Evolutionary conservation across 2,888 invertebrate genomes (phyloP), one percentile per base, ranked within the genome.

Genomic region (Dusona sp.): DNA sequence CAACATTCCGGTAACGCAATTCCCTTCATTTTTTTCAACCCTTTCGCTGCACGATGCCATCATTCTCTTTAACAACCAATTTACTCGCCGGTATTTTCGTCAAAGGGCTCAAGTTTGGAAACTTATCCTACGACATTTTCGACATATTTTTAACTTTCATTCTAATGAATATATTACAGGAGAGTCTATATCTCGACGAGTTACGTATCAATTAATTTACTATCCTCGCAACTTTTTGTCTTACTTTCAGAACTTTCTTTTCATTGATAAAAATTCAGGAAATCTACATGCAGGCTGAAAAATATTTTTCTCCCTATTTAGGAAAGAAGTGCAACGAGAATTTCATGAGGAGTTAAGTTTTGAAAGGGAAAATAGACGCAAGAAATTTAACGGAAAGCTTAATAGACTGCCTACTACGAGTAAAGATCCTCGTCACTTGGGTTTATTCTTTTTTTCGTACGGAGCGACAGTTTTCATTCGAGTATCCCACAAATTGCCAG

Each of bases 331-430:
- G 36, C 29, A 22, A 81, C 61, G 73, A 54, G 73, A 11, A 61
- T 45, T 83, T 79, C 75, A 78, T 79, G 25, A 25, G 48, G 72
- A 86, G 83, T 89, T 89, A 89, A 89, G 88, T 90, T 90, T 90
- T 90, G 3, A 68, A 25, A 54, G 79, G 54, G 68, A 13, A 88
- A 90, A 90, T 88, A 87, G 89, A 74, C 70, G 64, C 87, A 89
- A 88, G 89, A 92, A 92, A 94, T 93, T 92, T 92, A 92, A 92
- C 90, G 91, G 91, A 91, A 92, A 88, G 88, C 89, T 86, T 48
- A 2, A 70, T 67, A 85, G 77, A 77, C 79, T 64, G 19, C 90
- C 91, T 90, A 90, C 90, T 90, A 90, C 88, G 87, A 90, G 90
- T 88, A 84, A 89, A 79, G 61, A 85, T 83, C 75, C 87, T 75